Conservation (phyloP, 2,888 invertebrate species). For the Clanis bilineata region DNA sequence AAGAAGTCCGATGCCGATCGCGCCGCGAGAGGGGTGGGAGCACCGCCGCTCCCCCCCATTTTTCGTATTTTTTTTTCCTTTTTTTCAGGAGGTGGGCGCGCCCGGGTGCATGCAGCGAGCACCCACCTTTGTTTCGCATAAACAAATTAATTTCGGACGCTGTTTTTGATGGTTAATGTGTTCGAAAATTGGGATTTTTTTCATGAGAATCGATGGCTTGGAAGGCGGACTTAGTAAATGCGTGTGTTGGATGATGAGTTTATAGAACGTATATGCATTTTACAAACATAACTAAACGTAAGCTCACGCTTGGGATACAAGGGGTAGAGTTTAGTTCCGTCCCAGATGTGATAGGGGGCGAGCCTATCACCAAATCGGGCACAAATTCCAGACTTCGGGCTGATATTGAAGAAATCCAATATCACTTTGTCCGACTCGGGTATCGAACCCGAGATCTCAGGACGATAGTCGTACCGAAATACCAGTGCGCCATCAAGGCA, state of each 20-base stretch:
- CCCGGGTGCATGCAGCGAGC: slow-evolving; percentile 78
- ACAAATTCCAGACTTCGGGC: no score
- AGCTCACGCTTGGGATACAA: no score
- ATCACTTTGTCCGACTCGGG: no score
- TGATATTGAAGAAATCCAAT: no score
- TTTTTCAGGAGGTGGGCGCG: slow-evolving; percentile 78
- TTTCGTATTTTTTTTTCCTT: slow-evolving; percentile 68
- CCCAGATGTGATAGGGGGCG: no score
- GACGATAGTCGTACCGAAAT: no score
- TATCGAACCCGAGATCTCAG: no score
- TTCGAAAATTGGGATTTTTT: slow-evolving; percentile 63
- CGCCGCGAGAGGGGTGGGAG: slow-evolving; percentile 69
- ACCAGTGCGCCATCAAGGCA: no score
- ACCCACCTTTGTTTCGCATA: slow-evolving; percentile 82
- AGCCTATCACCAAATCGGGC: no score
- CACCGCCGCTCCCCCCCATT: slow-evolving; percentile 58
- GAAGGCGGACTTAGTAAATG: slow-evolving; percentile 18
- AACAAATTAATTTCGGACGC: slow-evolving; percentile 82
- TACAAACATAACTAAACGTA: no score
- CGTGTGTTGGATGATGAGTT: neutral
- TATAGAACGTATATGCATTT: neutral
- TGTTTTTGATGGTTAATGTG: slow-evolving; percentile 80
- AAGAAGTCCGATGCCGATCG: slow-evolving; percentile 82
- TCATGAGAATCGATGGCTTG: slow-evolving; percentile 20
- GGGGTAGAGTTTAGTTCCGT: no score